These are phyloP conservation scores for Chrysolina americana DNA, from an alignment of 2,888 invertebrate genomes.

Conservation along the genomic window DNA sequence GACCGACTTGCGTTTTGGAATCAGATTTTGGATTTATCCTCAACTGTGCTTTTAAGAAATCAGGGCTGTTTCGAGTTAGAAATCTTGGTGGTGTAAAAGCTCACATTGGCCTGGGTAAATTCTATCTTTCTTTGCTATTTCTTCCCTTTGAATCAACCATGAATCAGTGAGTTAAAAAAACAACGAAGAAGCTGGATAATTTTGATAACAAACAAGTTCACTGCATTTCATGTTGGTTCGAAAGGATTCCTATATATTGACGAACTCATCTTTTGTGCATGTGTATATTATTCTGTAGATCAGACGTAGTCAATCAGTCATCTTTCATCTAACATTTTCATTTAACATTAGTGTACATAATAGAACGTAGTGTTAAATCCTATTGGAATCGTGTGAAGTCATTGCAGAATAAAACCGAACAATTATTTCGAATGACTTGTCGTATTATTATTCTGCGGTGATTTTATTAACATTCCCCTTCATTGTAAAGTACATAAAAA, in stretches of 20 bases:
- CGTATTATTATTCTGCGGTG: not conserved
- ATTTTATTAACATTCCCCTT: not conserved
- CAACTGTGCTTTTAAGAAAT: slow-evolving; percentile 94
- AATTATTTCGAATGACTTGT: not conserved
- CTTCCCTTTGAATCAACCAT: not conserved
- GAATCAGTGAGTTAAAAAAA: not conserved
- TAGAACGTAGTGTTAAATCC: not conserved
- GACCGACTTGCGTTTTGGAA: slow-evolving; percentile 88
- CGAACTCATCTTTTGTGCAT: slow-evolving; percentile 13
- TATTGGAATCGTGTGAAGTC: not conserved
- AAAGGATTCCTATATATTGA: not conserved
- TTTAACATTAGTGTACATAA: slow-evolving; percentile 16
- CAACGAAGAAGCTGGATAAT: not conserved
- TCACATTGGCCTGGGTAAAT: slow-evolving; percentile 89
- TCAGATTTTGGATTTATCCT: slow-evolving; percentile 92
- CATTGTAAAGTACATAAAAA: not conserved
- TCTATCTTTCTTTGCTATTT: slow-evolving; percentile 57
- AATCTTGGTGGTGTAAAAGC: slow-evolving; percentile 93
- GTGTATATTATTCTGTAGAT: slow-evolving; percentile 5
- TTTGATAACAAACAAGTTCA: too few relatives aligned
- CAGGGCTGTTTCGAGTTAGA: slow-evolving; percentile 90
- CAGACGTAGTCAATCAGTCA: not conserved
- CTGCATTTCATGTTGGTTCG: not conserved
- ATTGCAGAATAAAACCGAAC: not conserved
- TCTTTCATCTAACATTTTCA: slow-evolving; percentile 18